Conservation (phyloP, 2,797 vertebrate species). For the Neostethus bicornis region DNA sequence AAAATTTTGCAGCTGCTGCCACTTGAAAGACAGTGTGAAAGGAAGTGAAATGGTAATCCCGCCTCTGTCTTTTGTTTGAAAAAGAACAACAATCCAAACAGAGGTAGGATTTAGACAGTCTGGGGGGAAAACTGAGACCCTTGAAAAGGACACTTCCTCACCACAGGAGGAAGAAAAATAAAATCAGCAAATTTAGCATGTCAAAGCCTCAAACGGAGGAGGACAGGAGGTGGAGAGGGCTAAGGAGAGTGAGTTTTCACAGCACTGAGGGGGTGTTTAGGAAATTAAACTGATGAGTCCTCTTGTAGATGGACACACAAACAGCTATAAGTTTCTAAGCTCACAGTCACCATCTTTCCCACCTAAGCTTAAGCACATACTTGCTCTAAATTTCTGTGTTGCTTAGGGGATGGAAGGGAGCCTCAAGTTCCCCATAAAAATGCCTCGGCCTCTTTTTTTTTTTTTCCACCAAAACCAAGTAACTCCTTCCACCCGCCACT, state of each 20-base stretch:
- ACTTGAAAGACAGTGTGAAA: constrained; percentile 79
- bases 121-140: constrained; percentile 78
- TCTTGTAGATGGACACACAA: constrained; percentile 27
- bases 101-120: constrained; percentile 72
- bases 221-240: constrained; percentile 48
- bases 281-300: constrained; percentile 76
- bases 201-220: constrained; percentile 77
- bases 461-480: constrained; percentile 40
- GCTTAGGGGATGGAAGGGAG: constrained; percentile 76
- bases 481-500: constrained; percentile 18
- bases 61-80: constrained; percentile 83
- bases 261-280: constrained; percentile 75
- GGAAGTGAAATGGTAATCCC: constrained; percentile 80
- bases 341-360: constrained; percentile 55
- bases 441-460: constrained; percentile 37
- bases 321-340: constrained; percentile 16
- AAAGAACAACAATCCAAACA: constrained; percentile 84
- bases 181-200: constrained; percentile 87
- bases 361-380: constrained; percentile 66
- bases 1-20: constrained; percentile 62
- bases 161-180: constrained; percentile 85
- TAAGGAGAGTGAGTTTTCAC: constrained; percentile 74
- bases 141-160: constrained; percentile 87
- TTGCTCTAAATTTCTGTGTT: constrained; percentile 78
- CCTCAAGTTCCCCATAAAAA: constrained; percentile 68